Evolutionary conservation across 2,797 vertebrate genomes (phyloP).

Genomic region (Iguana delicatissima): DNA sequence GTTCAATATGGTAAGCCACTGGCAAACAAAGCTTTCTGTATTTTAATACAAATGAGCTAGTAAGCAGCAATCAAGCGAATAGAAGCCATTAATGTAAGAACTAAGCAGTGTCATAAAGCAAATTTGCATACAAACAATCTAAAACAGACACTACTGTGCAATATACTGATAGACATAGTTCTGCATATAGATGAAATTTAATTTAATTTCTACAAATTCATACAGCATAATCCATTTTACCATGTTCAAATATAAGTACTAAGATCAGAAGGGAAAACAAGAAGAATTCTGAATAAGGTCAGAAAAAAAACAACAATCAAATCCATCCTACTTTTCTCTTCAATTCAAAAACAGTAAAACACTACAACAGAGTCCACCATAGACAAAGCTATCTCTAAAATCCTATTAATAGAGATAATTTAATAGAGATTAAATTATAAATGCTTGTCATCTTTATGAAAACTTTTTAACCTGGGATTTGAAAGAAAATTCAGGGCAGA

Average conservation of each 20-base stretch:
- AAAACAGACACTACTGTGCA: neutral
- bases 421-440: neutral
- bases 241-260: neutral
- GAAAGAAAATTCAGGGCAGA: neutral
- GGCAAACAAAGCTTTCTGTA: neutral
- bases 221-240: neutral
- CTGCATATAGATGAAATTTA: neutral
- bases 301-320: neutral
- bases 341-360: neutral
- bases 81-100: conserved; percentile 6
- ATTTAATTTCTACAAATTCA: neutral
- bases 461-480: neutral
- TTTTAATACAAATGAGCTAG: conserved; percentile 18
- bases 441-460: neutral
- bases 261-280: conserved; percentile 2
- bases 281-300: neutral
- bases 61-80: conserved; percentile 2
- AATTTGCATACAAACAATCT: neutral
- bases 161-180: neutral
- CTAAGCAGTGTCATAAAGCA: conserved; percentile 6
- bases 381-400: neutral
- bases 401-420: neutral
- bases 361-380: neutral
- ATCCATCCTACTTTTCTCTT: neutral
- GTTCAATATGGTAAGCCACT: neutral